Percentiles rank a stretch among this genome's conserved stretches.
Evolutionary conservation across 2,797 vertebrate genomes (phyloP).

Genomic region (Chromis chromis): DNA sequence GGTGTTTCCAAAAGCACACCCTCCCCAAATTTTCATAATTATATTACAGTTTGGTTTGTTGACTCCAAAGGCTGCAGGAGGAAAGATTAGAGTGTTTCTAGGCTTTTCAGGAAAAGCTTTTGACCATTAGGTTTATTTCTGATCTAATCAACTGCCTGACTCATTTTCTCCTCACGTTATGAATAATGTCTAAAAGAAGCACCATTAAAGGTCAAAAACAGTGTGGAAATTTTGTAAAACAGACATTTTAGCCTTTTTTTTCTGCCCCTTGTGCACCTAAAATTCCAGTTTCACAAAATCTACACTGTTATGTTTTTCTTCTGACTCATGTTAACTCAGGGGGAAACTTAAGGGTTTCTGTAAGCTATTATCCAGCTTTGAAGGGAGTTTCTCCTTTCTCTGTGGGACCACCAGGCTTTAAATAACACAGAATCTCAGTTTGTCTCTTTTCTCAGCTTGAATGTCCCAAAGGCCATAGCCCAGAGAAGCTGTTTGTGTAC

Average conservation of each 20-base stretch:
- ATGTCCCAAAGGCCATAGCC: constrained; percentile 21
- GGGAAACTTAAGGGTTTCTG: constrained; percentile 23
- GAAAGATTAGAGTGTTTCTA: constrained; percentile 13
- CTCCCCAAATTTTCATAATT: constrained; percentile 28
- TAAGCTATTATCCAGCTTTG: constrained; percentile 37
- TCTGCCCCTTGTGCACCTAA: neutral
- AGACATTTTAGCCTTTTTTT: neutral
- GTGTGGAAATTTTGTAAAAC: neutral
- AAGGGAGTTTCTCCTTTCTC: constrained; percentile 30
- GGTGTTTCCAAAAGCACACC: constrained; percentile 10
- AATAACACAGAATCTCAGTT: constrained; percentile 50
- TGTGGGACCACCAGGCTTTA: constrained; percentile 45
- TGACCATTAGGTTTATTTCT: constrained; percentile 9
- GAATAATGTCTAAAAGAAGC: constrained; percentile 7
- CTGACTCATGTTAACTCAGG: constrained; percentile 30
- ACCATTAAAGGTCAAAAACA: neutral
- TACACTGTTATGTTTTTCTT: constrained; percentile 19
- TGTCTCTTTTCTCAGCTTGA: constrained; percentile 51
- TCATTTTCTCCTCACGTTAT: constrained; percentile 20
- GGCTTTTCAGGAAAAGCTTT: constrained; percentile 13
- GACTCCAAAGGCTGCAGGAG: constrained; percentile 6
- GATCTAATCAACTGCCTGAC: constrained; percentile 18
- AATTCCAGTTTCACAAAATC: constrained; percentile 10
- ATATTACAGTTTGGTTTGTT: constrained; percentile 19
- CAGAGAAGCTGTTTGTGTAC: constrained; percentile 30